Conservation (phyloP, 64 coral and sea anemone genomes). For the Montipora efflorescens region DNA sequence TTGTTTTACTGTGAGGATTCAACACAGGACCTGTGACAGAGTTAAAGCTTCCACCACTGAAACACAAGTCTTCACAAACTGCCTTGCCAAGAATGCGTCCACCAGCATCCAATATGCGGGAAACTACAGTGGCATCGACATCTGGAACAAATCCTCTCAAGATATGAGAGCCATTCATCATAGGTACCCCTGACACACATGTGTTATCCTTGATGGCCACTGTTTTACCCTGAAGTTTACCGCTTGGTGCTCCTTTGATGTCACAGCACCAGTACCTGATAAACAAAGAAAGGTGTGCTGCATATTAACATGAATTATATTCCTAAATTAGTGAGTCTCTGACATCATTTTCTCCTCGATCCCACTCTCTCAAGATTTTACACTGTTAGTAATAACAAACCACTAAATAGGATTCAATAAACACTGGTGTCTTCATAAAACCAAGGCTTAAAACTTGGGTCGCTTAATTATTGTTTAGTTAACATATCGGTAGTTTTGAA, state of each 20-base stretch:
- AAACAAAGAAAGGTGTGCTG: not conserved
- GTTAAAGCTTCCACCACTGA: slow-evolving; percentile 79
- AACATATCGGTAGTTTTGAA: too few species aligned
- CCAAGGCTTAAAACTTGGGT: too few species aligned
- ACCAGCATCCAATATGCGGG: slow-evolving; percentile 85
- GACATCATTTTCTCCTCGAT: too few species aligned
- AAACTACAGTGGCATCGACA: slow-evolving; percentile 87
- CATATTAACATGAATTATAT: too few species aligned
- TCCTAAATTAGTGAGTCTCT: too few species aligned
- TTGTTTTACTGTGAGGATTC: slow-evolving; percentile 76
- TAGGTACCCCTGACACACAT: slow-evolving; percentile 78
- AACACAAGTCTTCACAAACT: slow-evolving; percentile 82
- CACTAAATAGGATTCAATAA: too few species aligned
- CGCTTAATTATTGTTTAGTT: too few species aligned
- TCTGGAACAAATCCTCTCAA: slow-evolving; percentile 84
- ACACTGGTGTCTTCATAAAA: too few species aligned
- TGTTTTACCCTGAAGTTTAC: slow-evolving; percentile 76
- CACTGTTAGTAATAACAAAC: too few species aligned
- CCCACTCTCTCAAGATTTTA: too few species aligned
- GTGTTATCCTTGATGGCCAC: slow-evolving; percentile 86
- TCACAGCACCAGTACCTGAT: slow-evolving; percentile 87
- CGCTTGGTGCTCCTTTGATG: slow-evolving; percentile 69
- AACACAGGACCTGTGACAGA: slow-evolving; percentile 78
- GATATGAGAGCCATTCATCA: slow-evolving; percentile 84
- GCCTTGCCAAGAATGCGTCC: slow-evolving; percentile 87